Evolutionary conservation across 2,113 vertebrate species (phyloP).

Genomic region (Seriola aureovittata): DNA sequence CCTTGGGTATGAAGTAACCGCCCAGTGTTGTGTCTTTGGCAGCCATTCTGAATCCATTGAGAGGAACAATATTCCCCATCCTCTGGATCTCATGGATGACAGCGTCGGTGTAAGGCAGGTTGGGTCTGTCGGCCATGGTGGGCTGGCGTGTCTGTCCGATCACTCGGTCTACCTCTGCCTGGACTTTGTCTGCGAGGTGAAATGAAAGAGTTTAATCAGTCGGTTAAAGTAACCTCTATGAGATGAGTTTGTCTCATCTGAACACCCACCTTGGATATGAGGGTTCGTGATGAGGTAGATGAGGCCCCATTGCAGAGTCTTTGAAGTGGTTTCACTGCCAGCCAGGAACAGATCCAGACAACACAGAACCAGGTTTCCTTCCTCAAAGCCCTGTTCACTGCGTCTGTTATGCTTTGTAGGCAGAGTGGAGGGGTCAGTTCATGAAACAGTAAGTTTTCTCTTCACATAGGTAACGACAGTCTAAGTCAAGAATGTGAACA

Average conservation of each 20-base stretch:
- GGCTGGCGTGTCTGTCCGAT: constrained; percentile 77
- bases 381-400: constrained; percentile 75
- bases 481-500: not conserved
- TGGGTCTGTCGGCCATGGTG: constrained; percentile 81
- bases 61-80: constrained; percentile 86
- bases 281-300: constrained; percentile 90
- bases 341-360: constrained; percentile 92
- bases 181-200: constrained; percentile 72
- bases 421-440: not conserved
- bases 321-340: constrained; percentile 92
- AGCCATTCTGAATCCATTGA: constrained; percentile 80
- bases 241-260: not conserved
- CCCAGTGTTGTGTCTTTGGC: constrained; percentile 75
- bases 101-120: constrained; percentile 88
- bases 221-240: not conserved
- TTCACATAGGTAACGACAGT: not conserved
- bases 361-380: constrained; percentile 88
- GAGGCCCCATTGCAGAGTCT: constrained; percentile 91
- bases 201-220: not conserved
- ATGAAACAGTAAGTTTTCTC: not conserved
- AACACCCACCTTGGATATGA: constrained; percentile 87
- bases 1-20: constrained; percentile 87
- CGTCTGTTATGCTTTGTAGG: constrained; percentile 47
- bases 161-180: constrained; percentile 83
- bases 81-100: constrained; percentile 91